Percentiles rank a stretch among this genome's conserved stretches.
phyloP scores from a whole-genome alignment of 2,888 invertebrate species.

The Amphipyra tragopoginis region DNA sequence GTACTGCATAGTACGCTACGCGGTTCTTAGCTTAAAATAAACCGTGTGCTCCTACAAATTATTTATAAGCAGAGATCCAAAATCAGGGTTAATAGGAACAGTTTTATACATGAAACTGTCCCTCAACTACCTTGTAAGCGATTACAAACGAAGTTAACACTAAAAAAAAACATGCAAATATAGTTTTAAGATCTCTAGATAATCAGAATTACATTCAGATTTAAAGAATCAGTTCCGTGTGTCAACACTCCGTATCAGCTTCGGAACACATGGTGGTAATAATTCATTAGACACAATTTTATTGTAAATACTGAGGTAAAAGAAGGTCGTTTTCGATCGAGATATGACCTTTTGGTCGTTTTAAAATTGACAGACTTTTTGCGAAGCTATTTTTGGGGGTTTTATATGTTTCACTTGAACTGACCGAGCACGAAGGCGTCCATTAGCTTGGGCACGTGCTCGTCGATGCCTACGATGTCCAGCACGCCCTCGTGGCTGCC shows the following conservation, averaged over 20 bases:
- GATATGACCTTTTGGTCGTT: constrained; percentile 50
- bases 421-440: constrained; percentile 91
- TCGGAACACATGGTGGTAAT: constrained; percentile 78
- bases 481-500: constrained; percentile 88
- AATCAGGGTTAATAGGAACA: constrained; percentile 62
- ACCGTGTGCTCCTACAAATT: constrained; percentile 63
- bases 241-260: constrained; percentile 45
- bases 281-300: constrained; percentile 64
- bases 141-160: constrained; percentile 61
- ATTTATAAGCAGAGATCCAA: constrained; percentile 72
- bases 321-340: constrained; percentile 62
- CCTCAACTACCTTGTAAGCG: constrained; percentile 58
- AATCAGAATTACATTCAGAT: constrained; percentile 61
- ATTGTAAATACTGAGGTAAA: constrained; percentile 76
- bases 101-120: constrained; percentile 51
- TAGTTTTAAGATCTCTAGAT: constrained; percentile 54
- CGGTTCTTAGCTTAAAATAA: constrained; percentile 53
- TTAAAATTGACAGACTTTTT: constrained; percentile 53
- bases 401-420: constrained; percentile 76
- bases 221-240: constrained; percentile 51
- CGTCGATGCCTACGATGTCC: constrained; percentile 91
- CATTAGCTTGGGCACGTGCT: constrained; percentile 90
- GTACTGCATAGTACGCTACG: constrained; percentile 27
- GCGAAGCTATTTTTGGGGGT: constrained; percentile 38
- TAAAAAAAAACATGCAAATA: constrained; percentile 59